These are phyloP conservation scores for Telenomus remus DNA, from an alignment of 1,140 invertebrate species.

Conservation along the genomic window DNA sequence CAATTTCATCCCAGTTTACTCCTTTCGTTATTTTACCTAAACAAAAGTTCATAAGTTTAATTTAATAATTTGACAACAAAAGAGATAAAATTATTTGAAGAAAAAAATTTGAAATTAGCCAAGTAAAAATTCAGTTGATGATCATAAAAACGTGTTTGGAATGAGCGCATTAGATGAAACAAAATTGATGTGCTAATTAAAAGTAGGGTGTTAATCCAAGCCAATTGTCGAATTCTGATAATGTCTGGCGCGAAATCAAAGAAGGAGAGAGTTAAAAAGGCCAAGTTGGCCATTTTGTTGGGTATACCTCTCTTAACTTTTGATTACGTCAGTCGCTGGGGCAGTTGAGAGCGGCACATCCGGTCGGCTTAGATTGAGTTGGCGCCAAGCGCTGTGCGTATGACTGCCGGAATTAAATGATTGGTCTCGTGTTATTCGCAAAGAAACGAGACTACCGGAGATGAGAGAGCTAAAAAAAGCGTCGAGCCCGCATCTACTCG, in stretches of 20 bases:
- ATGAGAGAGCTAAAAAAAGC: slow-evolving; percentile 25
- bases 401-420: slow-evolving; percentile 74
- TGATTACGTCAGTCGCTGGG: slow-evolving; percentile 66
- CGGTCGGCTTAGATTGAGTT: slow-evolving; percentile 75
- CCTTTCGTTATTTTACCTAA: slow-evolving; percentile 27
- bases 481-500: slow-evolving; percentile 62
- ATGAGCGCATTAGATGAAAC: no score
- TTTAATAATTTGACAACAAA: not conserved
- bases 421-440: slow-evolving; percentile 70
- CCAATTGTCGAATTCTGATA: slow-evolving; percentile 23
- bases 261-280: slow-evolving; percentile 5
- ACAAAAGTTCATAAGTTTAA: not conserved
- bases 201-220: not conserved
- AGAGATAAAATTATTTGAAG: no score
- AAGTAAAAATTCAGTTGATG: no score
- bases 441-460: slow-evolving; percentile 12
- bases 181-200: no score
- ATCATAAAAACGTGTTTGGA: no score
- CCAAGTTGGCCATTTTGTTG: slow-evolving; percentile 19
- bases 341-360: slow-evolving; percentile 73
- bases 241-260: slow-evolving; percentile 34
- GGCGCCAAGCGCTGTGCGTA: slow-evolving; percentile 73
- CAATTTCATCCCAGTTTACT: slow-evolving; percentile 32
- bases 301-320: slow-evolving; percentile 45
- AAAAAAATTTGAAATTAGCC: not conserved